phyloP scores from a whole-genome alignment of 35 echinoderm and acorn worm species.

The Apostichopus japonicus region DNA sequence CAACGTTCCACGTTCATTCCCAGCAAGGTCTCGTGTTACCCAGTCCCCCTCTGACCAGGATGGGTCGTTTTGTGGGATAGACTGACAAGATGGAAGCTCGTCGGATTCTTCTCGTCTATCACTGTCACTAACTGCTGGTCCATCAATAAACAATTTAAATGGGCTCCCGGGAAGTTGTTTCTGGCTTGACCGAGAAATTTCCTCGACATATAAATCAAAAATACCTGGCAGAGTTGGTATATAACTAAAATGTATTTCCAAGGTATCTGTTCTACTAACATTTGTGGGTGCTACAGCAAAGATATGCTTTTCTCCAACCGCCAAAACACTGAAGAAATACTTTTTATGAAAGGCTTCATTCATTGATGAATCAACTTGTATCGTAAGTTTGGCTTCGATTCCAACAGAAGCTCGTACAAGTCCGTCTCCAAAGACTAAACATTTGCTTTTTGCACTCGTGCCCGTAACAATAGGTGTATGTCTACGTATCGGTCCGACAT shows the following conservation, averaged over 20 bases:
- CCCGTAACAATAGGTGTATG: background rate
- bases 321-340: slow-evolving; percentile 29
- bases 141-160: slow-evolving; percentile 4
- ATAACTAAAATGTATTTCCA: slow-evolving; percentile 3
- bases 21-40: slow-evolving; percentile 25
- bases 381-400: background rate
- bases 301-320: slow-evolving; percentile 22
- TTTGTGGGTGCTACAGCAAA: background rate
- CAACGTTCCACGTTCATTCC: background rate
- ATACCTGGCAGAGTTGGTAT: slow-evolving; percentile 14
- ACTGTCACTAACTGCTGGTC: background rate
- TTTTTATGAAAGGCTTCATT: background rate
- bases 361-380: background rate
- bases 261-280: background rate
- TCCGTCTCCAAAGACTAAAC: background rate
- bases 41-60: slow-evolving; percentile 4
- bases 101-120: background rate
- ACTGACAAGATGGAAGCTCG: slow-evolving; percentile 1
- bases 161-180: slow-evolving; percentile 19
- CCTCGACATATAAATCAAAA: slow-evolving; percentile 35
- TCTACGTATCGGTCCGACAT: background rate
- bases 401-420: background rate
- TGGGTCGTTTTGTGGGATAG: background rate
- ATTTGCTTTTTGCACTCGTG: background rate
- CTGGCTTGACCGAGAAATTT: background rate